These are phyloP conservation scores for Balearica regulorum DNA, from an alignment of 2,797 vertebrate genomes.

Conservation along the genomic window DNA sequence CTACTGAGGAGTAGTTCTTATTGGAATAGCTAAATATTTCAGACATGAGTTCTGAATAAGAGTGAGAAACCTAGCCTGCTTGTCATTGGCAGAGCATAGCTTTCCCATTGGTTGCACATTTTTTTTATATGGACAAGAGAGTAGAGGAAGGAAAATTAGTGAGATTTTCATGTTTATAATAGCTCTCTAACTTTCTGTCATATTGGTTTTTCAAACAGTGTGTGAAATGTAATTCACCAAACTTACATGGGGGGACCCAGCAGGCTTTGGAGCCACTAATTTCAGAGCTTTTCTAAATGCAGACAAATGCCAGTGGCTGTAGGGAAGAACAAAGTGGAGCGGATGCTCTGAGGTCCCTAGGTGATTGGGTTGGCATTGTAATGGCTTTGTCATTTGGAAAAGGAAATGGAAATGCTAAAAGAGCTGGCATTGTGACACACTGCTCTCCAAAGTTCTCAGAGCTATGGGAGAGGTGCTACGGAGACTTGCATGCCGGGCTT, in stretches of 20 bases:
- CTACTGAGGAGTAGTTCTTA: neutral
- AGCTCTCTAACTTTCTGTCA: neutral
- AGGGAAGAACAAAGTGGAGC: neutral
- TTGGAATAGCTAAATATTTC: neutral
- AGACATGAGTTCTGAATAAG: neutral
- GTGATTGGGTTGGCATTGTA: neutral
- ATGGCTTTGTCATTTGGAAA: neutral
- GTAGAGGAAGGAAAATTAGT: neutral
- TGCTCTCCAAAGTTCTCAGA: neutral
- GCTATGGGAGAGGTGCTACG: neutral
- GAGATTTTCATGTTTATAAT: neutral
- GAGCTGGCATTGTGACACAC: neutral
- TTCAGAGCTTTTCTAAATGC: neutral
- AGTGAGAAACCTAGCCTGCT: neutral
- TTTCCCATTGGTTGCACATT: neutral
- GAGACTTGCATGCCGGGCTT: neutral
- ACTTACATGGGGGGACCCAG: fast-evolving
- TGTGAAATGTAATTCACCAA: neutral
- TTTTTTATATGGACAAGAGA: neutral
- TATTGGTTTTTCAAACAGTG: neutral
- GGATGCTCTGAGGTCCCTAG: neutral
- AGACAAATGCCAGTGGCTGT: neutral
- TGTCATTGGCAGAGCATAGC: neutral
- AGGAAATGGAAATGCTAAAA: neutral
- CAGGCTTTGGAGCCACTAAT: neutral